phyloP scores from a whole-genome alignment of 2,888 invertebrate species.

The Syrista parreyssii region DNA sequence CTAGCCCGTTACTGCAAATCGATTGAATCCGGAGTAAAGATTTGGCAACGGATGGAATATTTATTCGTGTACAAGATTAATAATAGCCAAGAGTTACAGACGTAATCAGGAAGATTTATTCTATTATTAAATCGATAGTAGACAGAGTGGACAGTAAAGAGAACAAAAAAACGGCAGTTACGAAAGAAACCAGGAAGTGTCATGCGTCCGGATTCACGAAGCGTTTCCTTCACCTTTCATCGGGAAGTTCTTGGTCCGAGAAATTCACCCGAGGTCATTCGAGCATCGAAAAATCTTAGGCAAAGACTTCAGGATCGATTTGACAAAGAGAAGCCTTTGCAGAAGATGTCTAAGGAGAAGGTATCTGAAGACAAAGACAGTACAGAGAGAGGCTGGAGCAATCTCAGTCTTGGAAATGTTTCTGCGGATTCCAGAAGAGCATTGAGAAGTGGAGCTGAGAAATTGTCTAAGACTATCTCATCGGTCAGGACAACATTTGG shows the following conservation, averaged over 20 bases:
- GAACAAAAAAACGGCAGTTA: not conserved
- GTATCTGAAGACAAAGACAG: constrained; percentile 39
- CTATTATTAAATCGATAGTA: not conserved
- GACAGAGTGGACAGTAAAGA: not conserved
- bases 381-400: constrained; percentile 55
- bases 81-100: not conserved
- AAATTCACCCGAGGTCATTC: constrained; percentile 44
- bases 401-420: constrained; percentile 55
- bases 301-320: constrained; percentile 61
- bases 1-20: not conserved
- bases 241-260: constrained; percentile 49
- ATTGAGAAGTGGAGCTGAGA: constrained; percentile 75
- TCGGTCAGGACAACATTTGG: constrained; percentile 76
- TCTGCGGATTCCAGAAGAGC: constrained; percentile 75
- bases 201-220: constrained; percentile 63
- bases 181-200: not conserved
- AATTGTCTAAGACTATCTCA: constrained; percentile 75
- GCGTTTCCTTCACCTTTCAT: constrained; percentile 63
- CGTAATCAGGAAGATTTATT: not conserved
- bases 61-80: not conserved
- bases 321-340: constrained; percentile 33
- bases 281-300: constrained; percentile 48
- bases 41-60: not conserved
- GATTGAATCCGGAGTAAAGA: not conserved
- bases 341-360: constrained; percentile 46